Base-by-base conservation (phyloP, 2,888 invertebrate species). In the Agapetus fuscipes region DNA sequence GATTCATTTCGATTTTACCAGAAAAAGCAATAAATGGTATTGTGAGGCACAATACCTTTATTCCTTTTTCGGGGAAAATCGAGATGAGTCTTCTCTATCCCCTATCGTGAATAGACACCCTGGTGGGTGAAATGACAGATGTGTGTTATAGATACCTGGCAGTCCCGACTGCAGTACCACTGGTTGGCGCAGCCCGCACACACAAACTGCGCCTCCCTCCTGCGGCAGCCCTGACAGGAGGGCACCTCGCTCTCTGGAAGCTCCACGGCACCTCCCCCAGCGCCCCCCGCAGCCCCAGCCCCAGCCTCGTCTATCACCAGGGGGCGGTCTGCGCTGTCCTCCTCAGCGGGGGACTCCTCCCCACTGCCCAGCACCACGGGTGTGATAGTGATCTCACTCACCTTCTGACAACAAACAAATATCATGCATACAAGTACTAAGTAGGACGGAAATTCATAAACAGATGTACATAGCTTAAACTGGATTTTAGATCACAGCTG, bases 91-190 rank as follows among this genome's bases (percentile, higher is more conserved):
- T n/a, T n/a, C n/a, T n/a, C n/a, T n/a, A n/a, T n/a, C n/a, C n/a
- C n/a, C n/a, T n/a, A n/a, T n/a, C n/a, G n/a, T n/a, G n/a, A n/a
- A n/a, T n/a, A n/a, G n/a, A n/a, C n/a, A n/a, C n/a, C n/a, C n/a
- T n/a, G n/a, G n/a, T n/a, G n/a, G n/a, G n/a, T n/a, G n/a, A n/a
- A n/a, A n/a, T n/a, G n/a, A n/a, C n/a, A n/a, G n/a, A n/a, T n/a
- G n/a, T n/a, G n/a, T n/a, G n/a, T n/a, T n/a, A 9, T 16, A 34
- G 57, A 56, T 62, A 91, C 91, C 82, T 93, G 93, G 60, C 93
- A 94, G 49, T 87, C 84, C 38, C 88, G 74, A 56, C 88, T 89
- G 72, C 93, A 94, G 62, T 94, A 93, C 90, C 91, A 93, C 66
- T 89, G 89, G 64, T 86, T 87, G 49, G 83, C 85, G 60, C 90